Base-by-base conservation (phyloP, 1,140 invertebrate species). In the Heterodera carotae region DNA sequence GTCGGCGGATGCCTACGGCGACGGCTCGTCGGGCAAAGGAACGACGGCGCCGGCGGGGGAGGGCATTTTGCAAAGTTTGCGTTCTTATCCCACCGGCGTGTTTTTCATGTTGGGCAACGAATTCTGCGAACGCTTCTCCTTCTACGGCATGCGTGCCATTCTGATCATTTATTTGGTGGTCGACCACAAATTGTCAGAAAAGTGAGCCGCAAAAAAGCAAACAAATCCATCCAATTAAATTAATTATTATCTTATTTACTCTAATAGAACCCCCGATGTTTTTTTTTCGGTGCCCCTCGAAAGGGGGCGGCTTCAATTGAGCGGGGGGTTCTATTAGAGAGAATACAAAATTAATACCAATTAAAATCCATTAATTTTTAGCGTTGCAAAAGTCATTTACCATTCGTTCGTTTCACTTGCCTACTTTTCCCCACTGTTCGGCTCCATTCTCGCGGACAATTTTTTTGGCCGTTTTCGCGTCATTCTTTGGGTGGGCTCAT, bases 51-150 rank as follows among this genome's bases (percentile, higher is more conserved):
- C 7, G 29, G 15, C 80, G 22, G 75, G 76, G 53, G 66, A 82
- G 64, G 80, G 79, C 43, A 36, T 82, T 29, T 48, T 81, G 39
- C 69, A 39, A 27, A 78, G 79, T 70, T 31, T 82, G 1, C 73
- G 76, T 31, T 70, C 27, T 15, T 86, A 87, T 69, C 95, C 95
- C 0, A 93, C 92, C 86, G 91, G 93, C 3, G 92, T 96, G n/a
- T 94, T 93, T 85, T 96, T 96, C 88, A 97, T 98, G 84, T 90
- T 98, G 76, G 92, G 91, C 84, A 96, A 94, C 91, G 96, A 98
- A 89, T 96, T 97, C 87, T 97, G 95, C 88, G 96, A 98, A 89
- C 91, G 95, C 85, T 98, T 97, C 89, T 94, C 92, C 53, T 97
- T 92, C 88, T 97, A 97, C 92, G 95, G 95, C 85, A 94, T 97